phyloP scores from a whole-genome alignment of 2,113 vertebrate species.

The Heterocephalus glaber region DNA sequence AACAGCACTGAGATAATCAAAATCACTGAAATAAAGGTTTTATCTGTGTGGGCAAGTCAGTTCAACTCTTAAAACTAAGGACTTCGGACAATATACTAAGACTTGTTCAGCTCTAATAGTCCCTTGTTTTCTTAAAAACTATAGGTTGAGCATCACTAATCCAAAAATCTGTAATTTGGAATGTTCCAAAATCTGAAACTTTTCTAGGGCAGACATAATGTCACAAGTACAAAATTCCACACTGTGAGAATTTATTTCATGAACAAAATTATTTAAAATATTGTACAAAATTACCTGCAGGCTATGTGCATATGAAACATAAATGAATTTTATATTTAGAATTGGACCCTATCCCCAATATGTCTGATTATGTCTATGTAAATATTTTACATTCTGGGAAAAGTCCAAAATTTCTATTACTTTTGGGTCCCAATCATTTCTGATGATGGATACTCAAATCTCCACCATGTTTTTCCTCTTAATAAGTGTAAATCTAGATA shows the following conservation, averaged over 20 bases:
- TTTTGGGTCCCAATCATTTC: not conserved
- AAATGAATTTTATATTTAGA: not conserved
- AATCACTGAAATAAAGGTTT: constrained; percentile 15
- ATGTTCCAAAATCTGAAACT: not conserved
- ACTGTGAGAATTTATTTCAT: not conserved
- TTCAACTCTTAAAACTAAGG: constrained; percentile 30
- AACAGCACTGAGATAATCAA: not conserved
- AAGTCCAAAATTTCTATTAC: not conserved
- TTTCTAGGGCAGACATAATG: not conserved
- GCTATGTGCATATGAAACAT: not conserved
- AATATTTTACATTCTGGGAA: not conserved
- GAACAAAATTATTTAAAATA: not conserved
- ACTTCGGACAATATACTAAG: not conserved
- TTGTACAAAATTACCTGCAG: not conserved
- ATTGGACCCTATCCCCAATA: not conserved
- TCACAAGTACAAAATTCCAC: not conserved
- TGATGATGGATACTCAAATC: not conserved
- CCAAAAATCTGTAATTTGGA: not conserved
- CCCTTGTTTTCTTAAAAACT: not conserved
- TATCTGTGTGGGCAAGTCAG: not conserved
- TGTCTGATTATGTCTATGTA: not conserved
- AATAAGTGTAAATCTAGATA: constrained; percentile 15
- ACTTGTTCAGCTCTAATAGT: not conserved
- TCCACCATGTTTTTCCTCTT: not conserved
- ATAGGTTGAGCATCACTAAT: not conserved